These are phyloP conservation scores for Andrena bucephala DNA, from an alignment of 2,888 invertebrate species.

Conservation along the genomic window DNA sequence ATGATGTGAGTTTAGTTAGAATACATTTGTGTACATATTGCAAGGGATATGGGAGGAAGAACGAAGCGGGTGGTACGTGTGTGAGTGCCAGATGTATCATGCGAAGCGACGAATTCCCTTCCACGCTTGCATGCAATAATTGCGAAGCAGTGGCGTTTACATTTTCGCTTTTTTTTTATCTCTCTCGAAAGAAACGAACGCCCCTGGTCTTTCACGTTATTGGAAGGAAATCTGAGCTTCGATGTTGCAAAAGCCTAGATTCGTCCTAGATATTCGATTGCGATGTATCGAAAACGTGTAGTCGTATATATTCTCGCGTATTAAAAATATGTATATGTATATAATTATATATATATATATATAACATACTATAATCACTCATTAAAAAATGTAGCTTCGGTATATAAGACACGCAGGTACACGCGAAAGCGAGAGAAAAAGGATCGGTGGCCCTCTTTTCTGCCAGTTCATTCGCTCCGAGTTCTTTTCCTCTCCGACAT, in stretches of 20 bases:
- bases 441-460: slow-evolving; percentile 35
- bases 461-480: slow-evolving; percentile 47
- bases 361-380: slow-evolving; percentile 74
- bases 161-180: background rate
- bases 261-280: slow-evolving; percentile 73
- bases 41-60: slow-evolving; percentile 55
- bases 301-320: slow-evolving; percentile 73
- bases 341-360: slow-evolving; percentile 74
- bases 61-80: slow-evolving; percentile 57
- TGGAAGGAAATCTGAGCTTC: slow-evolving; percentile 55
- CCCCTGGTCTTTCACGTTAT: slow-evolving; percentile 34
- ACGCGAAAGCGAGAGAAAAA: slow-evolving; percentile 29
- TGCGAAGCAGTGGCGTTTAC: slow-evolving; percentile 34
- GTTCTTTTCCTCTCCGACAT: slow-evolving; percentile 14
- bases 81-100: slow-evolving; percentile 63
- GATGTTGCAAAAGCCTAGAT: slow-evolving; percentile 63
- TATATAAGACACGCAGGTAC: slow-evolving; percentile 61
- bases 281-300: slow-evolving; percentile 71
- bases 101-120: slow-evolving; percentile 55
- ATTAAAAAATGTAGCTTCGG: slow-evolving; percentile 77
- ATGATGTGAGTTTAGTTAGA: slow-evolving; percentile 73
- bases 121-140: slow-evolving; percentile 20
- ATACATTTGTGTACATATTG: slow-evolving; percentile 73
- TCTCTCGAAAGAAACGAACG: background rate
- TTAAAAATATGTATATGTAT: slow-evolving; percentile 75